Evolutionary conservation across 2,797 vertebrate genomes (phyloP), one percentile per base, ranked within the genome.

Genomic region (Selene dorsalis): DNA sequence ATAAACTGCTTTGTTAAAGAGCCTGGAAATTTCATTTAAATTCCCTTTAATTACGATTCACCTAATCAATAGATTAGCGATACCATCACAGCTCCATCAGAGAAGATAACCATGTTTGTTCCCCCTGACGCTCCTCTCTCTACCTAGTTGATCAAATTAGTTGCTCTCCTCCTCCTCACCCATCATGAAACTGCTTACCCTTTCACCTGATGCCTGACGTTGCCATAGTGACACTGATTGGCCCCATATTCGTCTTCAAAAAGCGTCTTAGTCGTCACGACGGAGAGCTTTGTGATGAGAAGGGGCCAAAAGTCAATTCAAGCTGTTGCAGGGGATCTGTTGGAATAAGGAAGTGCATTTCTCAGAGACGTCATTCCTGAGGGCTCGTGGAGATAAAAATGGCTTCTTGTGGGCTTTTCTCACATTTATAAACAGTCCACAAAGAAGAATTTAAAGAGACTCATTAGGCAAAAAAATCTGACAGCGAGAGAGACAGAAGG

Each of bases 221-320:
- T 93, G 75, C 91, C 92, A 88, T 94, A 84, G 94, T 73, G 84
- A 95, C 79, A 41, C 74, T 88, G 88, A 93, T 92, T 92, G 85
- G 77, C 77, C 70, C 77, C 70, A n/a, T 86, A 84, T 90, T 86
- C 87, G 76, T 89, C 88, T 90, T 87, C 43, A 79, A 77, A 90
- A 35, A 90, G 83, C 79, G 43, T 86, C 75, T 65, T 2, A 26
- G 75, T 62, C 17, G 52, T 77, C 71, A 73, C 28, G 20, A 66
- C 35, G 4, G 43, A 74, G 62, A 76, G 64, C 45, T 80, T 76
- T 79, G 56, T 80, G 69, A 80, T 77, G 73, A 91, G 60, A 60
- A 43, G 30, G 52, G 62, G 52, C 32, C 47, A 69, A 83, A 81
- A 77, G 79, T 84, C 66, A 78, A 20, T 56, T 79, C 47, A 8